phyloP scores from a whole-genome alignment of 2,113 vertebrate genomes.

The Zosterops hypoxanthus region DNA sequence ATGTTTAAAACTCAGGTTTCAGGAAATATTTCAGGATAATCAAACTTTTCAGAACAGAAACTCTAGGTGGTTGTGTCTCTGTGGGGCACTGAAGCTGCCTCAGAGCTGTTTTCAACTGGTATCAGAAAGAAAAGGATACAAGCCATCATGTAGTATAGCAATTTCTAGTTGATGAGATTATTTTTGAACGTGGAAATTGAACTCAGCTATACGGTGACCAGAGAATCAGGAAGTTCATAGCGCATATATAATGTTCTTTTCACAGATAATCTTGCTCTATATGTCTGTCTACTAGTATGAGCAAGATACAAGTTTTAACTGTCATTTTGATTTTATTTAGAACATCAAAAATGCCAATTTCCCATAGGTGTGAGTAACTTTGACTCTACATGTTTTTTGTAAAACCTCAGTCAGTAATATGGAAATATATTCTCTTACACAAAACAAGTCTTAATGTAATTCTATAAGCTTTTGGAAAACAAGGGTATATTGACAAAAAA shows the following conservation, averaged over 20 bases:
- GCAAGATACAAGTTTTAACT: not conserved
- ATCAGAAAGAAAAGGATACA: not conserved
- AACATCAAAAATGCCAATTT: not conserved
- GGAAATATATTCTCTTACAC: not conserved
- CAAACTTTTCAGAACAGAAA: not conserved
- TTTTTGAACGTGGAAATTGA: not conserved
- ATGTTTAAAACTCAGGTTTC: not conserved
- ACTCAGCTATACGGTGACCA: rapidly evolving
- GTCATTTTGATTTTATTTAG: not conserved
- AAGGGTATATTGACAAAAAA: not conserved
- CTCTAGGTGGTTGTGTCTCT: not conserved
- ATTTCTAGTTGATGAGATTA: not conserved
- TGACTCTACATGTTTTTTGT: not conserved
- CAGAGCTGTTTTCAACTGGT: not conserved
- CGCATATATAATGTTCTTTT: not conserved
- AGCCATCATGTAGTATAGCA: not conserved
- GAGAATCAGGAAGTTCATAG: not conserved
- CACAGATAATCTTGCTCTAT: not conserved
- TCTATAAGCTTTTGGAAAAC: not conserved
- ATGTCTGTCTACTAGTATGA: not conserved
- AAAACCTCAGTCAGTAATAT: not conserved
- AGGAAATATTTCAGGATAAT: not conserved
- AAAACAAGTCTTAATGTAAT: not conserved
- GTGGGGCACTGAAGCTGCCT: not conserved
- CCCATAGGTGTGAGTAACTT: not conserved